These are phyloP conservation scores for Piprites chloris DNA, from an alignment of 2,113 vertebrate species.

Conservation along the genomic window DNA sequence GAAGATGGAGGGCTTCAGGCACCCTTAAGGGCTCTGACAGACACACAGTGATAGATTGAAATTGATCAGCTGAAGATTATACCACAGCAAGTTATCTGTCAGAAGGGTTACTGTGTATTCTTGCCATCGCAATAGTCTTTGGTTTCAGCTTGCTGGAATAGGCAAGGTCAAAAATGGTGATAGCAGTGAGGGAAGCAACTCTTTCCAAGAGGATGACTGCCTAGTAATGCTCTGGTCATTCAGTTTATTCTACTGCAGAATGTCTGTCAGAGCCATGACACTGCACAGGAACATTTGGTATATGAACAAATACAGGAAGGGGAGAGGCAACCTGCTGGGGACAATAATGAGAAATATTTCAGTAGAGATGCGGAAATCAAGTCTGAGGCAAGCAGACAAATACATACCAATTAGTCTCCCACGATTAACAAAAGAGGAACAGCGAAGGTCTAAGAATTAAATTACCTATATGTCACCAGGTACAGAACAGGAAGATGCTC, in stretches of 20 bases:
- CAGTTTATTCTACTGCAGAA: neutral
- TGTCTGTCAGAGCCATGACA: neutral
- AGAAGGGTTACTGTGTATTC: neutral
- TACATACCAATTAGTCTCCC: conserved; percentile 28
- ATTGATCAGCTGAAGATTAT: neutral
- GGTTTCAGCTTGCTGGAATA: neutral
- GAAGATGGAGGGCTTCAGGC: neutral
- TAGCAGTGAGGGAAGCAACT: neutral
- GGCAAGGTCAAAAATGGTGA: neutral
- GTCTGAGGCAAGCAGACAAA: conserved; percentile 34
- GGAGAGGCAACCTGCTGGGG: conserved; percentile 32
- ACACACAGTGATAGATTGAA: neutral
- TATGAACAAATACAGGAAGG: conserved; percentile 47
- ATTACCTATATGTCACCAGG: conserved; percentile 9
- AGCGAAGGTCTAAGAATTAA: conserved; percentile 15
- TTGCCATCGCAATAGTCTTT: neutral
- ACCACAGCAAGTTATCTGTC: neutral
- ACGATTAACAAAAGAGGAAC: conserved; percentile 14
- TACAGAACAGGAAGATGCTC: neutral
- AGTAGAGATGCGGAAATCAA: conserved; percentile 14
- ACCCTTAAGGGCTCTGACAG: neutral
- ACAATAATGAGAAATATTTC: conserved; percentile 53
- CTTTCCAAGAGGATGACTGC: neutral
- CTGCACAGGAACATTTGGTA: neutral
- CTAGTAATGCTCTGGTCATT: neutral